Evolutionary conservation across 2,888 invertebrate genomes (phyloP), one percentile per base, ranked within the genome.

Genomic region (Cantharis rustica): DNA sequence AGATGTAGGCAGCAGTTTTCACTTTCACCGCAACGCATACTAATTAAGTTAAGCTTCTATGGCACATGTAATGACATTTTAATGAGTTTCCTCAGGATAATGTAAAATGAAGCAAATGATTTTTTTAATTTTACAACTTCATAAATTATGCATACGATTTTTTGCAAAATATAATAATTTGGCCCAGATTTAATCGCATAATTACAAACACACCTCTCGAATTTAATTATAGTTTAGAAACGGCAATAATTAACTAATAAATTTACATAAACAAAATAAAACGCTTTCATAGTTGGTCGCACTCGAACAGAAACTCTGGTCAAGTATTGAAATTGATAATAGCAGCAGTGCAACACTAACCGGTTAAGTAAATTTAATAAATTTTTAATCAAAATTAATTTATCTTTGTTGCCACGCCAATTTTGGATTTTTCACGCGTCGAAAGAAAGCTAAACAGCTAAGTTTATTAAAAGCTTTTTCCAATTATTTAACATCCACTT

Each of bases 1-100:
- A 76, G 73, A 76, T 73, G 66, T 69, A 76, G 73, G 76, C 70
- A 76, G 71, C 73, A 73, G 76, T 73, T 76, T 76, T 76, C 76
- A 73, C 76, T 73, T 76, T 66, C 68, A 70, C 76, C 70, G 71
- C 73, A 76, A 70, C 73, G 76, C 73, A 71, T 76, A 76, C 76
- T 76, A 76, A 76, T 73, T 76, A 73, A 47, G 71, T 73, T 73
- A 76, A 73, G 70, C 71, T 73, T 73, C 68, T 68, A 27, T 68
- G 71, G 71, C 73, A 73, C 76, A 71, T 73, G 73, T 76, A 76
- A 76, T 71, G 76, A 76, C 73, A 76, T 73, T 73, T 76, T 76
- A 73, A 76, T 73, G 76, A 76, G 71, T 76, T 73, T 73, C 20
- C 64, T n/a, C 64, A 69, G 72, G 72, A 72, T 72, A 71, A 68